Percentiles rank a stretch among this genome's conserved stretches.
Conservation (phyloP, 1,140 invertebrate species). For the Cephus cinctus region DNA sequence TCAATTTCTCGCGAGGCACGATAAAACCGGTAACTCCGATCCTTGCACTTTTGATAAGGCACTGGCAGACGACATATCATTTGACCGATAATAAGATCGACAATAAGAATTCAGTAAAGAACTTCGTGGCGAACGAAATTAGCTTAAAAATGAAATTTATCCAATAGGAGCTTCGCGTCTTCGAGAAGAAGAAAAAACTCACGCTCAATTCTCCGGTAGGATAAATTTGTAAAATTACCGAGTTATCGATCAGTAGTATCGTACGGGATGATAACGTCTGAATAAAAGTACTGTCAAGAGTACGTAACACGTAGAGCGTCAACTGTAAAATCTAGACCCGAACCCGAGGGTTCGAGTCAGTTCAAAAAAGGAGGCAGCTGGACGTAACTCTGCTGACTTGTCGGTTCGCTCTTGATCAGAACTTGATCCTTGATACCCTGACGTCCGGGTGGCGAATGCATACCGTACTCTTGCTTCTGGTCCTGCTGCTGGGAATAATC, state of each 20-base stretch:
- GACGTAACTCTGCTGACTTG: slow-evolving; percentile 63
- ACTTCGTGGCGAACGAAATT: slow-evolving; percentile 3
- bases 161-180: not conserved
- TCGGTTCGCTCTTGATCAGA: slow-evolving; percentile 63
- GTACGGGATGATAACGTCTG: not conserved
- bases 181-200: too few species aligned
- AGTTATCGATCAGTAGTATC: not conserved
- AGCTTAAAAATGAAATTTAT: not conserved
- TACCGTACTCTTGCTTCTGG: slow-evolving; percentile 56
- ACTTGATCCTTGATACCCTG: slow-evolving; percentile 59
- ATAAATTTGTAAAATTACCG: not conserved
- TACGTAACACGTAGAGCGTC: slow-evolving; percentile 15
- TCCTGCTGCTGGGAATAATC: slow-evolving; percentile 57
- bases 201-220: not conserved
- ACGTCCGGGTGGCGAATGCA: slow-evolving; percentile 53
- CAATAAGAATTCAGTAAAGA: slow-evolving; percentile 2
- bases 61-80: too few species aligned
- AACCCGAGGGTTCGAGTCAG: slow-evolving; percentile 57
- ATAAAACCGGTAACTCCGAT: too few species aligned
- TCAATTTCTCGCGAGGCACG: not conserved
- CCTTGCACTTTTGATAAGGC: too few species aligned
- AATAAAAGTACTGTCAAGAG: not conserved
- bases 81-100: slow-evolving; percentile 10
- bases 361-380: slow-evolving; percentile 76
- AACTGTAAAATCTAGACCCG: slow-evolving; percentile 26